These are phyloP conservation scores for Rhizomys pruinosus DNA, from an alignment of 2,113 vertebrate genomes.

Conservation along the genomic window DNA sequence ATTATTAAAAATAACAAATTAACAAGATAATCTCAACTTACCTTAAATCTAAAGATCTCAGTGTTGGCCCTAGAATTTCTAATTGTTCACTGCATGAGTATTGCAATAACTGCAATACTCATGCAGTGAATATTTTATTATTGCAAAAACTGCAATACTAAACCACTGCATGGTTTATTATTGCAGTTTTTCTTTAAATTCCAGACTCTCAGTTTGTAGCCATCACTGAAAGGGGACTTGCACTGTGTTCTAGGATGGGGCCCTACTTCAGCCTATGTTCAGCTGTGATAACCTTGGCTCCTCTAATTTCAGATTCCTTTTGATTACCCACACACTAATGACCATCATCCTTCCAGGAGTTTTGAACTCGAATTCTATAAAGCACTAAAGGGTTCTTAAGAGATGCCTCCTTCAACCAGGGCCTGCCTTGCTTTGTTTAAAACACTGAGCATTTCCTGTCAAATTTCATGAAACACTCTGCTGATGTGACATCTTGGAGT, in stretches of 20 bases:
- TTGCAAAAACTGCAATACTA: too few species aligned
- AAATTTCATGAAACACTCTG: background rate
- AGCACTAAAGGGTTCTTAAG: background rate
- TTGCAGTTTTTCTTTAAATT: background rate
- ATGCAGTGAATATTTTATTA: too few species aligned
- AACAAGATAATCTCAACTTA: background rate
- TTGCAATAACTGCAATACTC: too few species aligned
- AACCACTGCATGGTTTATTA: background rate
- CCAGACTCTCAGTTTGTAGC: background rate
- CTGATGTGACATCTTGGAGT: background rate
- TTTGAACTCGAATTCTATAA: background rate
- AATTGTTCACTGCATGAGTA: background rate
- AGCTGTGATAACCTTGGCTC: background rate
- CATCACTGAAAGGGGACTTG: background rate
- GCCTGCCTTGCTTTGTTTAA: background rate
- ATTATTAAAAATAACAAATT: background rate
- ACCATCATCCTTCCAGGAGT: too few species aligned
- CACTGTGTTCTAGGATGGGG: background rate
- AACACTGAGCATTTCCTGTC: background rate
- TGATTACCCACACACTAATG: background rate
- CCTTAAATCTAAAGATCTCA: background rate
- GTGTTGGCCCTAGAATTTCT: background rate
- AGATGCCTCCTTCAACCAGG: background rate
- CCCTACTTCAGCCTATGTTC: background rate
- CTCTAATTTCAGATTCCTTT: background rate